Evolutionary conservation across 2,113 vertebrate genomes (phyloP).

Genomic region (Ciconia maguari): DNA sequence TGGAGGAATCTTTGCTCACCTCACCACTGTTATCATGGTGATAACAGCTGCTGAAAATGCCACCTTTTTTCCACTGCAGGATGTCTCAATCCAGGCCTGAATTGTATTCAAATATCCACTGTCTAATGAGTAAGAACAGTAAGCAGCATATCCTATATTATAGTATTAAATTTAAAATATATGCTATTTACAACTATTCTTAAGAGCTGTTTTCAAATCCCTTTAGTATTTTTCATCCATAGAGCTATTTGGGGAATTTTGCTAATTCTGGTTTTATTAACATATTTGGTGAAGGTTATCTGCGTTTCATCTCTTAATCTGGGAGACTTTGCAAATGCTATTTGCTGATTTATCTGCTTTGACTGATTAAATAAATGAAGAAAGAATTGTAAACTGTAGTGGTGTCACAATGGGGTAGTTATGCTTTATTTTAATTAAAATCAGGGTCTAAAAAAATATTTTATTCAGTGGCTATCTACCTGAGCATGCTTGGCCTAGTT

Average conservation of each 20-base stretch:
- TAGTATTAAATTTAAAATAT: neutral
- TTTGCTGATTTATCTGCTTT: conserved; percentile 28
- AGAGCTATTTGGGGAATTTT: conserved; percentile 23
- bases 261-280: conserved; percentile 29
- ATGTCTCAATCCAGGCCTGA: neutral
- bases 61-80: neutral
- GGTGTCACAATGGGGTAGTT: conserved; percentile 56
- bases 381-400: neutral
- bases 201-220: neutral
- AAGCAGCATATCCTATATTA: neutral
- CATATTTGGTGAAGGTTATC: conserved; percentile 10
- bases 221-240: conserved; percentile 3
- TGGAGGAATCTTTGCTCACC: neutral
- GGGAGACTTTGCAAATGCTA: conserved; percentile 9
- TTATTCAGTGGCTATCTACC: conserved; percentile 33
- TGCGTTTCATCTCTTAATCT: conserved; percentile 14
- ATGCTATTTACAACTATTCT: neutral
- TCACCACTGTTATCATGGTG: neutral
- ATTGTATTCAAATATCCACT: neutral
- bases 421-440: conserved; percentile 65
- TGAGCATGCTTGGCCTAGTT: conserved; percentile 38
- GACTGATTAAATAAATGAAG: conserved; percentile 47
- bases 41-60: neutral
- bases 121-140: neutral
- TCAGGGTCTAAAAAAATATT: conserved; percentile 16